Base-by-base conservation (phyloP, 2,797 vertebrate genomes). In the Propithecus deckenii region DNA sequence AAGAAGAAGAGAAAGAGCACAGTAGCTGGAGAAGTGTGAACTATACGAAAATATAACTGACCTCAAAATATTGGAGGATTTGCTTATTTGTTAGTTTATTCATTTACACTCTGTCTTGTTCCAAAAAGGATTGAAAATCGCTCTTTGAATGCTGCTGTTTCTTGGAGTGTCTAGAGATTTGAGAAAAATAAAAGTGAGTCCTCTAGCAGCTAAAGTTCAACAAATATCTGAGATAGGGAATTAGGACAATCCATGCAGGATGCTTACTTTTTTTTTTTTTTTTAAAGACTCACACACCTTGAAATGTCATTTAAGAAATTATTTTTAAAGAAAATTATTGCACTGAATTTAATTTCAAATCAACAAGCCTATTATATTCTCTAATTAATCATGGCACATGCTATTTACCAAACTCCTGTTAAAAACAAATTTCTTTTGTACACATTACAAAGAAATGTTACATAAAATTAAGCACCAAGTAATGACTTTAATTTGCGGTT, bases 401-500 rank as follows among this genome's bases (percentile, higher is more conserved):
- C 97, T 98, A 98, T 98, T 98, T 98, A 97, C 97, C 97, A 97
- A 98, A 97, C 74, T 98, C 89, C 85, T 97, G 41, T 89, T 91
- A 98, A 98, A 98, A 98, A 97, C 97, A 98, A 90, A 97, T 98
- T 96, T 95, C 80, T 94, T 97, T 98, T 98, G 92, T 98, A 98
- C 96, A 97, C 95, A 97, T 95, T 98, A 95, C 97, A 98, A 94
- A 97, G 97, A 95, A 98, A 96, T 98, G 96, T 98, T 98, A 89
- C 96, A 98, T 98, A 97, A 97, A 97, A 98, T 98, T 98, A 98
- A 98, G 88, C 93, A 98, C 97, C 95, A 98, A 98, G 95, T 98
- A 98, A 98, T 98, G 38, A 97, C 95, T 98, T 98, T 98, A 98
- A 98, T 98, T 98, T 98, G 94, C 35, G 50, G 86, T 98, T 98